Conservation (phyloP, 37 sponge, comb jelly and placozoan genomes). For the Beroe forskalii region DNA sequence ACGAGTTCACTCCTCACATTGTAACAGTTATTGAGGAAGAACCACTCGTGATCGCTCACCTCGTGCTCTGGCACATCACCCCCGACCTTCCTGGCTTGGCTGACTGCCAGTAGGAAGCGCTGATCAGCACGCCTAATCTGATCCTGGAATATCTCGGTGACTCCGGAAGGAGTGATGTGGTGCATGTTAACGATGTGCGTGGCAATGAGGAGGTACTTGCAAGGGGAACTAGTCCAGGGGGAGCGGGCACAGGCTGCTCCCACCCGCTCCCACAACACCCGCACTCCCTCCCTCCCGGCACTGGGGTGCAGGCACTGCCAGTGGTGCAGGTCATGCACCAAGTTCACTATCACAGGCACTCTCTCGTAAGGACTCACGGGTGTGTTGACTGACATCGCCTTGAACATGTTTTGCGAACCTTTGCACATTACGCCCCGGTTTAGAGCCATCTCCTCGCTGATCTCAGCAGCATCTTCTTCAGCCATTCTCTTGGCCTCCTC, state of each 20-base stretch:
- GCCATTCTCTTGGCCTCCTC: not conserved
- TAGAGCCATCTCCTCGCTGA: not conserved
- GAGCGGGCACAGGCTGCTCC: not conserved
- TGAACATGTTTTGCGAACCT: not conserved
- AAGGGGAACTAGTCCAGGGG: not conserved
- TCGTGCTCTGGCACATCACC: not conserved
- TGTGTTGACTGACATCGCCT: not conserved
- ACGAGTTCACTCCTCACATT: not conserved
- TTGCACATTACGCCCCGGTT: not conserved
- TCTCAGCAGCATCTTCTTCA: not conserved
- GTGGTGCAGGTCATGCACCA: not conserved
- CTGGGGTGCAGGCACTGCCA: not conserved
- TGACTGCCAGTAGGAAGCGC: not conserved
- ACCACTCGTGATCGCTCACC: not conserved
- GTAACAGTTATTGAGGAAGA: not conserved
- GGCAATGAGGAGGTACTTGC: slow-evolving; percentile 17
- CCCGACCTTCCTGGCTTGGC: not conserved
- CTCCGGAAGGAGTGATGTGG: not conserved
- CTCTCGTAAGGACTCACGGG: not conserved
- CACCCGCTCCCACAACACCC: not conserved
- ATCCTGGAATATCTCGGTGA: not conserved
- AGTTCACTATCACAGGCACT: not conserved
- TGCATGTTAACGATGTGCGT: not conserved
- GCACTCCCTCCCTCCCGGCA: not conserved
- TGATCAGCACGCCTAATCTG: not conserved